phyloP scores from a whole-genome alignment of 2,888 invertebrate species.

The Aspidiotus rigidus region DNA sequence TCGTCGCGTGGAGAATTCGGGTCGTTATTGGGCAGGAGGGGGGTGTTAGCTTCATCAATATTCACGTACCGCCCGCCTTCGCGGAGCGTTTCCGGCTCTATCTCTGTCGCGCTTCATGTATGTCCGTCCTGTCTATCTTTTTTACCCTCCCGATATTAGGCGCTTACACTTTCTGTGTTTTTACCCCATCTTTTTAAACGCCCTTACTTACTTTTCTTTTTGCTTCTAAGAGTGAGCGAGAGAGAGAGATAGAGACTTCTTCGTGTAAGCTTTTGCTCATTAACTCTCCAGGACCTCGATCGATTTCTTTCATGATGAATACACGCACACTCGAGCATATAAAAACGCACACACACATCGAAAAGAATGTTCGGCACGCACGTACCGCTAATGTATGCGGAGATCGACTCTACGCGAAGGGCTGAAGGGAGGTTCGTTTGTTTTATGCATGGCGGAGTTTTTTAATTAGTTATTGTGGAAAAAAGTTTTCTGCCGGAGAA shows the following conservation, averaged over 20 bases:
- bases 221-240: slow-evolving; percentile 8
- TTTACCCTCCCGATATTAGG: slow-evolving; percentile 30
- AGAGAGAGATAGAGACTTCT: slow-evolving; percentile 6
- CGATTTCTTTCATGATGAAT: slow-evolving; percentile 37
- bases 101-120: slow-evolving; percentile 31
- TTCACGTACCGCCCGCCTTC: slow-evolving; percentile 36
- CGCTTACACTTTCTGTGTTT: slow-evolving; percentile 29
- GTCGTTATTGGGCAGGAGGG: slow-evolving; percentile 17
- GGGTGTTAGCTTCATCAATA: slow-evolving; percentile 37
- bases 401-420: slow-evolving; percentile 25
- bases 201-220: slow-evolving; percentile 30
- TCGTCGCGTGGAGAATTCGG: slow-evolving; percentile 15
- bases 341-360: slow-evolving; percentile 28
- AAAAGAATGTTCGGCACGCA: slow-evolving; percentile 31
- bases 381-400: slow-evolving; percentile 33
- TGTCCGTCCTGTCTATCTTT: slow-evolving; percentile 34
- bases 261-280: slow-evolving; percentile 36
- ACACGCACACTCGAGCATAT: slow-evolving; percentile 31
- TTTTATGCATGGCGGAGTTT: slow-evolving; percentile 33
- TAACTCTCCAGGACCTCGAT: slow-evolving; percentile 38
- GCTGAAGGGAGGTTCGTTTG: slow-evolving; percentile 29
- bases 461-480: slow-evolving; percentile 33
- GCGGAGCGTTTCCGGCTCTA: slow-evolving; percentile 10
- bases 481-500: slow-evolving; percentile 30
- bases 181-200: slow-evolving; percentile 35